Conservation (phyloP, 2,113 vertebrate species). For the Pogona vitticeps region DNA sequence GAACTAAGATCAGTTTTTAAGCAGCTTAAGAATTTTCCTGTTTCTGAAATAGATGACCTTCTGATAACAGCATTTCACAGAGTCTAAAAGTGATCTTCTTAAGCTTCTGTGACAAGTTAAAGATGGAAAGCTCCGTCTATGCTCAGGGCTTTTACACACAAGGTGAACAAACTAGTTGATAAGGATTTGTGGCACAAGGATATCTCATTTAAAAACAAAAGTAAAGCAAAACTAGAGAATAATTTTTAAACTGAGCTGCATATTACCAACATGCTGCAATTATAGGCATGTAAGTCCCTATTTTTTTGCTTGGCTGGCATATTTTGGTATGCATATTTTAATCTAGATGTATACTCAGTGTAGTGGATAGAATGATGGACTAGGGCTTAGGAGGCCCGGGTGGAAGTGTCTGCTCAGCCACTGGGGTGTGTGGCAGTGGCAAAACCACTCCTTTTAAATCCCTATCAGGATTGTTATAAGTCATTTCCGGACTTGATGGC, state of each 20-base stretch:
- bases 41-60: conserved; percentile 26
- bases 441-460: no score
- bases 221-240: neutral
- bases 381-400: no score
- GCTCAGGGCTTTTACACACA: neutral
- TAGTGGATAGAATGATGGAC: no score
- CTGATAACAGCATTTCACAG: neutral
- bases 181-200: neutral
- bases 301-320: neutral
- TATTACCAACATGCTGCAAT: neutral
- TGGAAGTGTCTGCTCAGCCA: no score
- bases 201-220: neutral
- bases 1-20: conserved; percentile 26
- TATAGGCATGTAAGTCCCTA: neutral
- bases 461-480: no score
- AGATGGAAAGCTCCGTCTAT: neutral
- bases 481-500: no score
- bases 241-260: neutral
- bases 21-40: conserved; percentile 29
- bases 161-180: neutral
- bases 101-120: conserved; percentile 7
- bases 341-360: neutral
- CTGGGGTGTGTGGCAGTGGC: no score
- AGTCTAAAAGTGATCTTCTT: conserved; percentile 3
- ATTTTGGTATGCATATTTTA: neutral